Percentiles rank a stretch among this genome's conserved stretches.
Evolutionary conservation across 2,113 vertebrate genomes (phyloP).

Genomic region (Chloroceryle aenea): DNA sequence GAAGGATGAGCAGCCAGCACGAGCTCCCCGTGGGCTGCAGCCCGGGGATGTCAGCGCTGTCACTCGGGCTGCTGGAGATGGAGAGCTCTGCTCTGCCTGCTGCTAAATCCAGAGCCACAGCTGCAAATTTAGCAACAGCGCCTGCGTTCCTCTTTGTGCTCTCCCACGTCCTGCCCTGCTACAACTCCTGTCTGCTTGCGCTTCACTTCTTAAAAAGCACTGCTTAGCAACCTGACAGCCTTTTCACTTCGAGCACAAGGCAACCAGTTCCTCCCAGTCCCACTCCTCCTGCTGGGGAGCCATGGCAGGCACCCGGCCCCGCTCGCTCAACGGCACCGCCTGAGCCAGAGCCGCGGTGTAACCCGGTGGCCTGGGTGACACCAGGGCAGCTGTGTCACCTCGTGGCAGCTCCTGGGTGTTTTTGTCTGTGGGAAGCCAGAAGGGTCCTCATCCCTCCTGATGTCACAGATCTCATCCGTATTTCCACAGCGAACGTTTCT

Average conservation of each 20-base stretch:
- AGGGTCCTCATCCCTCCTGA: neutral
- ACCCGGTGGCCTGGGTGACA: neutral
- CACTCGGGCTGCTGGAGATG: neutral
- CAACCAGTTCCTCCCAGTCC: neutral
- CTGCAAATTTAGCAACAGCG: neutral
- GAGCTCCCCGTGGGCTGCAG: neutral
- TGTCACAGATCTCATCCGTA: neutral
- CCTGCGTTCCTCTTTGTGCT: neutral
- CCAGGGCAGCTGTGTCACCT: neutral
- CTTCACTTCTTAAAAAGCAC: neutral
- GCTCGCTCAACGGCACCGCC: fast-evolving
- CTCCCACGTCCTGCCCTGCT: conserved; percentile 36
- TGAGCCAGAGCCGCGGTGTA: fast-evolving
- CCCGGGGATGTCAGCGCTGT: neutral
- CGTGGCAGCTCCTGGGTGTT: neutral
- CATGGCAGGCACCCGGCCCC: fast-evolving
- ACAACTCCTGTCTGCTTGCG: neutral
- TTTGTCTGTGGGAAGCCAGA: neutral
- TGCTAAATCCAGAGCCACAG: neutral
- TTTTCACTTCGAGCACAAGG: neutral
- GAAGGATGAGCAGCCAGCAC: neutral
- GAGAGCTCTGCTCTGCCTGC: neutral
- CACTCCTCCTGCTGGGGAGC: neutral
- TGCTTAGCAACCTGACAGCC: conserved; percentile 32
- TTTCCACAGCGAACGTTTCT: fast-evolving